These are phyloP conservation scores for Chloroceryle amazona DNA, from an alignment of 2,797 vertebrate genomes.

Conservation along the genomic window DNA sequence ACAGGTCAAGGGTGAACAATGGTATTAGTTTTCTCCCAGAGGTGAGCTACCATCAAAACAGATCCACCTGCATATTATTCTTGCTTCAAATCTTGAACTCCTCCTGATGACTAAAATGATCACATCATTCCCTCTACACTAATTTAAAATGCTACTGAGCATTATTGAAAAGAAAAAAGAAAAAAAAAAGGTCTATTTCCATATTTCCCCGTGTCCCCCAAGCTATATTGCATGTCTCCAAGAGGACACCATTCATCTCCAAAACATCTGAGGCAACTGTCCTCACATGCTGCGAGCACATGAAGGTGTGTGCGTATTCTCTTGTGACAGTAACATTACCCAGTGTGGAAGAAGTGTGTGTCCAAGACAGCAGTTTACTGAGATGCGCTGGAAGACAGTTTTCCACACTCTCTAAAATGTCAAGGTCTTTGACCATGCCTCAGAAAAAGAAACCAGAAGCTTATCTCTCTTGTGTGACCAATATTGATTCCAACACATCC, in stretches of 20 bases:
- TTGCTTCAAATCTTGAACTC: background rate
- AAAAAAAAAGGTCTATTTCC: too few relatives aligned
- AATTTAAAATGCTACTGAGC: background rate
- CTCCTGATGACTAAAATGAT: background rate
- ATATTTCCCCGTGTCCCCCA: background rate
- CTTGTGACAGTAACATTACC: background rate
- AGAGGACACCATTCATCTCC: background rate
- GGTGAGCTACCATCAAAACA: background rate
- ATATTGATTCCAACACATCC: background rate
- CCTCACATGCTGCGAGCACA: background rate
- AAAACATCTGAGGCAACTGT: rapidly evolving
- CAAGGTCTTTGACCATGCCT: background rate
- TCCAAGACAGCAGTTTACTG: background rate
- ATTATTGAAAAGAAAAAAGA: background rate
- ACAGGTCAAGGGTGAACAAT: background rate
- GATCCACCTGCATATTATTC: background rate
- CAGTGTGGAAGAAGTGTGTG: background rate
- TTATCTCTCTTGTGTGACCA: background rate
- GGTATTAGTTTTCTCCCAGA: background rate
- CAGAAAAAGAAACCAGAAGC: background rate
- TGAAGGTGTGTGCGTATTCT: background rate
- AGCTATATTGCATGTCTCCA: rapidly evolving
- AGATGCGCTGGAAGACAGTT: background rate
- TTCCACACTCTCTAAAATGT: background rate
- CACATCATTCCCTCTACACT: background rate